Base-by-base conservation (phyloP, 2,113 vertebrate genomes). In the Anas platyrhynchos region DNA sequence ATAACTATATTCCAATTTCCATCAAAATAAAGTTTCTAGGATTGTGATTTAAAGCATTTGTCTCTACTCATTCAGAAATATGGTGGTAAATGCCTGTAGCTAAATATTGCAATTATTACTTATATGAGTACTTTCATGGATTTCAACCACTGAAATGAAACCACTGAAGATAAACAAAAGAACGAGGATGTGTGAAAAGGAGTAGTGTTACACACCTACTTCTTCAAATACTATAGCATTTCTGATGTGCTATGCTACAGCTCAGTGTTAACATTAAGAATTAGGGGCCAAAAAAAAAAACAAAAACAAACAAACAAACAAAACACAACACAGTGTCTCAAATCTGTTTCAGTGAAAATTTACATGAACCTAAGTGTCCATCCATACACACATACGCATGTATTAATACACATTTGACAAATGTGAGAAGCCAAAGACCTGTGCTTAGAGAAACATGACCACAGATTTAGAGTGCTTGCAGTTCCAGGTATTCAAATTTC, bases 1-100 rank as follows among this genome's bases (percentile, higher is more conserved):
- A 89, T 93, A 93, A 83, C 85, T 88, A 79, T 36, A 88, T 85
- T 94, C 74, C 78, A 90, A 83, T 89, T 94, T 76, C 22, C 75
- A 66, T 48, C 48, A 79, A 84, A 67, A 95, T 68, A 82, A 84
- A 7, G 41, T 89, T 88, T 66, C 86, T 86, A 95, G 93, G 77
- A 74, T 55, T 80, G 50, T 87, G 20, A 58, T 76, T 96, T 75
- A 83, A 86, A 88, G 26, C 0, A 1, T 29, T 74, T 76, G 26
- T 91, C 79, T 97, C 95, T 34, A 83, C 50, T 58, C 10, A 69
- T 34, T 84, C 66, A 63, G 25, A 94, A 71, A 80, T 16, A 56
- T 3, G 10, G 15, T 74, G 16, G 23, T 68, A 72, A 72, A 86
- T 82, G 66, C 25, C 25, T 52, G 17, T 62, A 81, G 9, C 13